phyloP scores from a whole-genome alignment of 2,888 invertebrate genomes.

The Melikaiella ostensackeni region DNA sequence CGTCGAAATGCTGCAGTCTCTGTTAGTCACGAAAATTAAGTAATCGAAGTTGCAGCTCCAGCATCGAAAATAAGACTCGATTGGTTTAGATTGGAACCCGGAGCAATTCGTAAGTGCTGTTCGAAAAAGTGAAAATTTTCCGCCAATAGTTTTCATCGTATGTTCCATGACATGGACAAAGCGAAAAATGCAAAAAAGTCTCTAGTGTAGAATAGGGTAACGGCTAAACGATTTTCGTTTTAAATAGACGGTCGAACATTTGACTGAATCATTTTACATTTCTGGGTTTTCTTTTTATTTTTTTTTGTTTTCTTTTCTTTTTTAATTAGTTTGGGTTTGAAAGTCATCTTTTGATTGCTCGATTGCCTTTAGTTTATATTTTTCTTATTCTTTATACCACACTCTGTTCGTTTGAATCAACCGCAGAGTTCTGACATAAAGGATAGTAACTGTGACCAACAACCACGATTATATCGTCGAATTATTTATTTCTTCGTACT shows the following conservation, averaged over 20 bases:
- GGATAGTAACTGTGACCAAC: constrained; percentile 3
- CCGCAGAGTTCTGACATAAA: constrained; percentile 9
- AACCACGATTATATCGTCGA: constrained; percentile 30
- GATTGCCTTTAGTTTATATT: background rate
- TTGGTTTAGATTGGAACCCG: background rate
- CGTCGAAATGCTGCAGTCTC: constrained; percentile 81
- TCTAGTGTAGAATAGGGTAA: constrained; percentile 23
- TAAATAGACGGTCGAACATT: constrained; percentile 25
- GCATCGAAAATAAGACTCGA: background rate
- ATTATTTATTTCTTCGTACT: constrained; percentile 34
- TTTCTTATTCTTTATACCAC: constrained; percentile 1
- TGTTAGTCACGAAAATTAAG: constrained; percentile 76
- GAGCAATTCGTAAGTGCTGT: constrained; percentile 5
- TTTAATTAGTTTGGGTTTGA: background rate
- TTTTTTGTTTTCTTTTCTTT: background rate
- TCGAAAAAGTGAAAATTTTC: constrained; percentile 4
- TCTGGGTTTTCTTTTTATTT: background rate
- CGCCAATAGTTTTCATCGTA: constrained; percentile 25
- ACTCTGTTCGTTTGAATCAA: constrained; percentile 3
- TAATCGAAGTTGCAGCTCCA: background rate
- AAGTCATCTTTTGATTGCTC: constrained; percentile 14
- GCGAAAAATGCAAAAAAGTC: constrained; percentile 21
- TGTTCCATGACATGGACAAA: constrained; percentile 19
- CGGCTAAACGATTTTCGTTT: constrained; percentile 18
- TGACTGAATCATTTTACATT: constrained; percentile 32